Evolutionary conservation across 2,113 vertebrate genomes (phyloP).

Genomic region (Fulica atra): DNA sequence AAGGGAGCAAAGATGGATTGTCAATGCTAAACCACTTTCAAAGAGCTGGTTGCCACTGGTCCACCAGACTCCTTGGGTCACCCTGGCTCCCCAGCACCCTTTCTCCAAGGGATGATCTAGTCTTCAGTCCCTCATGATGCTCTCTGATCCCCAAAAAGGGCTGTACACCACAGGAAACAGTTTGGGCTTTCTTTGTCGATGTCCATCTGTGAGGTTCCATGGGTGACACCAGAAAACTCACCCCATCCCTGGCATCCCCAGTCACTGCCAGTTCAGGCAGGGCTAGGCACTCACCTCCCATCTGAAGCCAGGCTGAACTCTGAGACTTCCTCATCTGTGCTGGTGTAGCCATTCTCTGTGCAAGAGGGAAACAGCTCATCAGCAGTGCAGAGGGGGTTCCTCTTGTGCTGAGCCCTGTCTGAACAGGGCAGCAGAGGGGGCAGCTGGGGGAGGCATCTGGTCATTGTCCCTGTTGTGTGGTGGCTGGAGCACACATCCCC

Average conservation of each 20-base stretch:
- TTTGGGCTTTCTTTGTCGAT: not conserved
- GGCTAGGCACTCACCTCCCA: conserved; percentile 80
- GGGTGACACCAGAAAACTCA: not conserved
- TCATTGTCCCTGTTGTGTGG: not conserved
- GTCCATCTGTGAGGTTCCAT: rapidly evolving
- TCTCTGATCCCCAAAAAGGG: not conserved
- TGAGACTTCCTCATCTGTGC: conserved; percentile 92
- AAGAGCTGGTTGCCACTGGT: not conserved
- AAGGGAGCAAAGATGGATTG: not conserved
- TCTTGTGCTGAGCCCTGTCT: rapidly evolving
- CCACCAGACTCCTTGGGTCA: not conserved
- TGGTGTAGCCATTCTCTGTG: conserved; percentile 91
- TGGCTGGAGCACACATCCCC: not conserved
- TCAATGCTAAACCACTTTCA: not conserved
- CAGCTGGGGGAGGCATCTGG: rapidly evolving
- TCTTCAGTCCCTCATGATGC: not conserved
- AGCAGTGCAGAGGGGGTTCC: not conserved
- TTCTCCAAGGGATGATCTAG: not conserved
- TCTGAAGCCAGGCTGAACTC: conserved; percentile 93
- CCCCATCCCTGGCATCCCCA: not conserved
- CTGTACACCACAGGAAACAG: not conserved
- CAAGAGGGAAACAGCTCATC: not conserved
- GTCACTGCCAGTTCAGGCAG: not conserved
- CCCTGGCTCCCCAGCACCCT: not conserved
- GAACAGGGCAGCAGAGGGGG: rapidly evolving